A percentile compares a stretch with the other conserved stretches of the same genome.
Evolutionary conservation across 1,140 invertebrate genomes (phyloP).

Genomic region (Nixonia krombeini): DNA sequence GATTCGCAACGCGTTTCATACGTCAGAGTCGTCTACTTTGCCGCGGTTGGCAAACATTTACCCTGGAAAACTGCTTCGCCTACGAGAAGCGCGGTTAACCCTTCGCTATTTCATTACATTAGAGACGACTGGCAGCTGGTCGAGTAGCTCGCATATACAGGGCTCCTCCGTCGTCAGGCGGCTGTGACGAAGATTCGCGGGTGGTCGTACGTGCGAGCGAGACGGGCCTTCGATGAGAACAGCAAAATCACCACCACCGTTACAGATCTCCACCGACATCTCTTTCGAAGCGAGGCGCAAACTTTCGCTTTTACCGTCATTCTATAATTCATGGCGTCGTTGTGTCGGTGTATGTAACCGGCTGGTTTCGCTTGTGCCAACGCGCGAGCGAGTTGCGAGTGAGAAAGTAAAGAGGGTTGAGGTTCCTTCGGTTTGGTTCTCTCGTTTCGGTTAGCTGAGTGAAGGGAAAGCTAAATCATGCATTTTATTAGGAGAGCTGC

Average conservation of each 20-base stretch:
- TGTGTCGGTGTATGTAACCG: slow-evolving; percentile 60
- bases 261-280: slow-evolving; percentile 40
- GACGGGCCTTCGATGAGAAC: slow-evolving; percentile 26
- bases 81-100: slow-evolving; percentile 56
- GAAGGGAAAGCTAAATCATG: slow-evolving; percentile 65
- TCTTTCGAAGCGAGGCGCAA: slow-evolving; percentile 49
- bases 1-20: slow-evolving; percentile 18
- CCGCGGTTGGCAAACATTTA: slow-evolving; percentile 58
- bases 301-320: slow-evolving; percentile 70
- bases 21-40: slow-evolving; percentile 51
- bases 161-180: slow-evolving; percentile 19
- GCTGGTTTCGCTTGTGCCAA: slow-evolving; percentile 35
- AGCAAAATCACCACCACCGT: slow-evolving; percentile 38
- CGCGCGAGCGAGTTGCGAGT: slow-evolving; percentile 23
- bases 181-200: slow-evolving; percentile 31
- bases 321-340: slow-evolving; percentile 70
- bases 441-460: slow-evolving; percentile 51
- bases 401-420: slow-evolving; percentile 52
- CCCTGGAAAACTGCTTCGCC: slow-evolving; percentile 50
- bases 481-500: slow-evolving; percentile 58
- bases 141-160: slow-evolving; percentile 16
- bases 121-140: slow-evolving; percentile 47
- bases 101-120: slow-evolving; percentile 67
- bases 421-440: slow-evolving; percentile 48
- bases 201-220: background rate